A percentile compares a stretch with the other conserved stretches of the same genome.
Evolutionary conservation across 2,113 vertebrate species (phyloP).

Genomic region (Myrmecobius fasciatus): DNA sequence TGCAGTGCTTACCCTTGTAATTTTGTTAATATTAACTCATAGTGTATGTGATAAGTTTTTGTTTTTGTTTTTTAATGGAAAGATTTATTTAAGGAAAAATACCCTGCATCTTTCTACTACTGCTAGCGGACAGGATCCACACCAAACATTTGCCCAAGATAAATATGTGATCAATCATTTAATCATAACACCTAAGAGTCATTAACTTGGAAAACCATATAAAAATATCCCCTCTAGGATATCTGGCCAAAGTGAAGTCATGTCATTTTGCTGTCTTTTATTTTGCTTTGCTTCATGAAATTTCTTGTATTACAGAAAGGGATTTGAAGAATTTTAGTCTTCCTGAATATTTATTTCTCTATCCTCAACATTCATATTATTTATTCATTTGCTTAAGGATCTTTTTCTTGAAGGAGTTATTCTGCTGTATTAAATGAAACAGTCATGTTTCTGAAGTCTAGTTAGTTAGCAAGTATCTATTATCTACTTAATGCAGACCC

Average conservation of each 20-base stretch:
- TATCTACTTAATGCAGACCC: not conserved
- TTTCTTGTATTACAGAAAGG: not conserved
- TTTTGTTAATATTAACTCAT: not conserved
- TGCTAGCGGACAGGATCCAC: conserved; percentile 54
- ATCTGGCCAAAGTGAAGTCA: not conserved
- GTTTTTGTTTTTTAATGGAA: conserved; percentile 5
- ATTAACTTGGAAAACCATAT: conserved; percentile 69
- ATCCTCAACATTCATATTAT: not conserved
- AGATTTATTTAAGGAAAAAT: conserved; percentile 28
- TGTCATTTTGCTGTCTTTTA: not conserved
- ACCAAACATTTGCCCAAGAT: conserved; percentile 66
- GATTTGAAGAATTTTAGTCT: conserved; percentile 27
- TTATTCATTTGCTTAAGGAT: conserved; percentile 44
- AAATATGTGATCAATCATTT: conserved; percentile 61
- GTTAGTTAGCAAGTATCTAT: conserved; percentile 10
- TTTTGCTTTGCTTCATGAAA: conserved; percentile 53
- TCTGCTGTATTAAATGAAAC: conserved; percentile 46
- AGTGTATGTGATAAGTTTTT: not conserved
- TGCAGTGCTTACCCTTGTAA: not conserved
- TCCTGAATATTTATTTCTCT: conserved; percentile 25
- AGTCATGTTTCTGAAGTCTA: conserved; percentile 17
- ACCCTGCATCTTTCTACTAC: conserved; percentile 45
- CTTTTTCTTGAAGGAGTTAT: conserved; percentile 49
- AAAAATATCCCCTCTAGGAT: conserved; percentile 46
- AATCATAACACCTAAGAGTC: conserved; percentile 57